phyloP scores from a whole-genome alignment of 2,113 vertebrate species.

The Gambusia holbrooki region DNA sequence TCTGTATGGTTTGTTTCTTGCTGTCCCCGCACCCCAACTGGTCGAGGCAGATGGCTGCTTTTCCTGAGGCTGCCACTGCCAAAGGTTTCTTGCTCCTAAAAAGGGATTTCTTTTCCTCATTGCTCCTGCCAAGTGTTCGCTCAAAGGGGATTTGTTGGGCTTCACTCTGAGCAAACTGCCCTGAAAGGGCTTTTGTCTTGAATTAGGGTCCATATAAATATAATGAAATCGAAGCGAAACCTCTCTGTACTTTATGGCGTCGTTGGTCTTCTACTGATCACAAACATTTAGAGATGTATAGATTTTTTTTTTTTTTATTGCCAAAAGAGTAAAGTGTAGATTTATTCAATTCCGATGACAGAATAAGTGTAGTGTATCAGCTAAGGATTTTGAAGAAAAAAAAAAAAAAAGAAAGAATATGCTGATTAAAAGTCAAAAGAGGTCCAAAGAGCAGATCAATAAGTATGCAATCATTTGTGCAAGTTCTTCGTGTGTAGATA shows the following conservation, averaged over 20 bases:
- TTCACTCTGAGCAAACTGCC: constrained; percentile 1
- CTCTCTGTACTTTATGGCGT: constrained; percentile 5
- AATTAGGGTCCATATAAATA: background rate
- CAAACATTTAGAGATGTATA: constrained; percentile 34
- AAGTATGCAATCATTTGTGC: constrained; percentile 16
- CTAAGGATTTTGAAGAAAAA: constrained; percentile 10
- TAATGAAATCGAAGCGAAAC: constrained; percentile 6
- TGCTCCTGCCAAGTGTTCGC: background rate
- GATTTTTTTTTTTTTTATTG: constrained; percentile 32
- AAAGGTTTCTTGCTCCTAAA: constrained; percentile 4
- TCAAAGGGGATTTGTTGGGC: background rate
- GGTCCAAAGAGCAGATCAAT: constrained; percentile 50
- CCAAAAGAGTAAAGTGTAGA: constrained; percentile 39
- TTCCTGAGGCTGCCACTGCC: constrained; percentile 1
- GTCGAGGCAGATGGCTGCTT: constrained; percentile 1
- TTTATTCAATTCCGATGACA: constrained; percentile 53
- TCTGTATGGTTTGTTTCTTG: background rate
- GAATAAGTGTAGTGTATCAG: constrained; percentile 40
- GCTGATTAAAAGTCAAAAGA: constrained; percentile 49
- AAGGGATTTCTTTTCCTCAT: constrained; percentile 2
- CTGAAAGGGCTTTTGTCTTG: background rate
- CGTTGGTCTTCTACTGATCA: constrained; percentile 4
- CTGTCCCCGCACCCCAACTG: background rate
- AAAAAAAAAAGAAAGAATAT: constrained; percentile 12
- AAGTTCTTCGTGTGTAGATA: background rate